Evolutionary conservation across 2,113 vertebrate species (phyloP).

Genomic region (Salminus brasiliensis): DNA sequence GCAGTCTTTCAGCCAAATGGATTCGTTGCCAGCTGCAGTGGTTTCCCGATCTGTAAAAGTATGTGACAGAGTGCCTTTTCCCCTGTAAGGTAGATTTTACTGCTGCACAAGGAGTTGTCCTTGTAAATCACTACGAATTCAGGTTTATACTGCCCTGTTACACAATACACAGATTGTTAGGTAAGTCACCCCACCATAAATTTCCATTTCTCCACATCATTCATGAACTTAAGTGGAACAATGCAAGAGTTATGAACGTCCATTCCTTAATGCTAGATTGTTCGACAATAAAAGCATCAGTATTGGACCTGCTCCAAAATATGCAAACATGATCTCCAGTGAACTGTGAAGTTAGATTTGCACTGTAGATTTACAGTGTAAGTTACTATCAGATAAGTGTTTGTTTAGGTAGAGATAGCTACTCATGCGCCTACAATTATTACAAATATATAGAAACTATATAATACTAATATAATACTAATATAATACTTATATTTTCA

Average conservation of each 20-base stretch:
- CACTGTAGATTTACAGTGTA: not conserved
- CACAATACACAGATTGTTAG: not conserved
- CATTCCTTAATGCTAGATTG: not conserved
- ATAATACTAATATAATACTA: too few relatives aligned
- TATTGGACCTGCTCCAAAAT: not conserved
- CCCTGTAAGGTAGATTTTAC: not conserved
- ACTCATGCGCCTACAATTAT: not conserved
- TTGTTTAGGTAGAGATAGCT: not conserved
- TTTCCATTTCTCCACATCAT: not conserved
- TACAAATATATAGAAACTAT: not conserved
- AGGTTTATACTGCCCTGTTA: not conserved
- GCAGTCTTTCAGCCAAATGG: not conserved
- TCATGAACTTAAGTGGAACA: too few relatives aligned
- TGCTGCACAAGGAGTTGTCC: not conserved
- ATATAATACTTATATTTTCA: not conserved
- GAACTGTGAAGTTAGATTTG: not conserved
- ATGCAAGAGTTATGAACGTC: too few relatives aligned
- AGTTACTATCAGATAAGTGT: not conserved
- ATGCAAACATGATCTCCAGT: not conserved
- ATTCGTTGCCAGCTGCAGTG: slow-evolving; percentile 7
- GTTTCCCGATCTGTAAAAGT: not conserved
- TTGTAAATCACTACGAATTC: not conserved
- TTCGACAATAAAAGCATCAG: not conserved
- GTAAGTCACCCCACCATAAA: not conserved
- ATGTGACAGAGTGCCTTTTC: slow-evolving; percentile 5